Evolutionary conservation across 2,888 invertebrate genomes (phyloP).

Genomic region (Xestoiulus laeticollis): DNA sequence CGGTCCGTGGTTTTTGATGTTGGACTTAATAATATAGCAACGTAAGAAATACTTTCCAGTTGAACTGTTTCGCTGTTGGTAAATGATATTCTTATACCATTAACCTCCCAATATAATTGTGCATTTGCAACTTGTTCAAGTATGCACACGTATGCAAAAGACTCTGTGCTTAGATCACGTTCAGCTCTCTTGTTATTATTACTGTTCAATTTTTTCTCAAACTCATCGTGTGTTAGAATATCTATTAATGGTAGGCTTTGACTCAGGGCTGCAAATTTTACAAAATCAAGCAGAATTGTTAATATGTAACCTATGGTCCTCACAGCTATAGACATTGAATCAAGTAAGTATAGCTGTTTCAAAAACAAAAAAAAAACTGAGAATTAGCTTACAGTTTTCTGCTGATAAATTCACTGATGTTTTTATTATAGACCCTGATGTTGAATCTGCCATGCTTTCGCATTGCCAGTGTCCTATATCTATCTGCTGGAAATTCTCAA

Average conservation of each 20-base stretch:
- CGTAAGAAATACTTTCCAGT: not conserved
- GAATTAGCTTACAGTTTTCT: not conserved
- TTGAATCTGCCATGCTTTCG: constrained; percentile 15
- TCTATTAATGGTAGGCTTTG: not conserved
- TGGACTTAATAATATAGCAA: not conserved
- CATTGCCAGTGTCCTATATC: not conserved
- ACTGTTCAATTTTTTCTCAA: not conserved
- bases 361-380: not conserved
- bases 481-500: not conserved
- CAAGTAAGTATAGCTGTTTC: not conserved
- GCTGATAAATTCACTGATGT: not conserved
- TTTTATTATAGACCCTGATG: not conserved
- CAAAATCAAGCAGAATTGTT: not conserved
- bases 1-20: not conserved
- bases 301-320: not conserved
- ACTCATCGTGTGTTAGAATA: not conserved
- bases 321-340: not conserved
- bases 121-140: not conserved
- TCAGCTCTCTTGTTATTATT: not conserved
- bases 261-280: not conserved
- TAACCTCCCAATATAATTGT: not conserved
- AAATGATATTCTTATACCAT: not conserved
- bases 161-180: not conserved
- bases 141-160: not conserved
- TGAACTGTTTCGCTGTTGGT: not conserved